phyloP scores from a whole-genome alignment of 2,888 invertebrate species.

The Dromius quadrimaculatus region DNA sequence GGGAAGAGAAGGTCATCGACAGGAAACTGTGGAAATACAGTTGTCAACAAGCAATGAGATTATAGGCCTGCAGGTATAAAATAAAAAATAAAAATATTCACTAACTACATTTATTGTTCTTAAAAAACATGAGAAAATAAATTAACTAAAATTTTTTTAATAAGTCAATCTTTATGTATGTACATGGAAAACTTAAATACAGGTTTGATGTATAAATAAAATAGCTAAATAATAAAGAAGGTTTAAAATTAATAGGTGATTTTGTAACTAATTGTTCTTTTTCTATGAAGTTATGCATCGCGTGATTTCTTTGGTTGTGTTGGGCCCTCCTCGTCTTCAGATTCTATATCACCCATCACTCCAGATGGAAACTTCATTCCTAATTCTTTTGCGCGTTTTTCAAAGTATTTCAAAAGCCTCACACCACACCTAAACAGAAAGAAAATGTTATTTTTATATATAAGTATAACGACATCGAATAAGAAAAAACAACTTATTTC shows the following conservation, averaged over 20 bases:
- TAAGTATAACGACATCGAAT: neutral
- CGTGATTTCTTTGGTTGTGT: slow-evolving; percentile 42
- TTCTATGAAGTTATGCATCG: slow-evolving; percentile 1
- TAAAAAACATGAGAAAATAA: slow-evolving; percentile 1
- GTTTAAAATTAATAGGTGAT: slow-evolving; percentile 16
- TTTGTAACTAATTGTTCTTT: neutral
- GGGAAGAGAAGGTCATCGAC: too few species aligned
- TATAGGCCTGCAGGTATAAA: too few species aligned
- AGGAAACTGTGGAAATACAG: too few species aligned
- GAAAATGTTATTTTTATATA: neutral
- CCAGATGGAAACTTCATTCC: slow-evolving; percentile 70
- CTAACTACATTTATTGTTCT: neutral
- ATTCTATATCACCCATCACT: slow-evolving; percentile 63
- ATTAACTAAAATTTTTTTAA: slow-evolving; percentile 53
- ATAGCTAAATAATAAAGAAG: slow-evolving; percentile 30
- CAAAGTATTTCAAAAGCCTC: slow-evolving; percentile 78
- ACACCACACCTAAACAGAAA: slow-evolving; percentile 76
- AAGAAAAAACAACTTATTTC: too few species aligned
- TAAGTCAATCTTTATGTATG: slow-evolving; percentile 55
- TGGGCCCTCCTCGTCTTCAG: slow-evolving; percentile 57
- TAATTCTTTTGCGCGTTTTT: slow-evolving; percentile 78
- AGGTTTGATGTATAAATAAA: slow-evolving; percentile 46
- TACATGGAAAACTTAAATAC: slow-evolving; percentile 50
- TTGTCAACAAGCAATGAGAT: too few species aligned
- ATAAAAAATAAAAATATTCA: neutral